Base-by-base conservation (phyloP, 2,888 invertebrate genomes). In the Catocala sponsa region DNA sequence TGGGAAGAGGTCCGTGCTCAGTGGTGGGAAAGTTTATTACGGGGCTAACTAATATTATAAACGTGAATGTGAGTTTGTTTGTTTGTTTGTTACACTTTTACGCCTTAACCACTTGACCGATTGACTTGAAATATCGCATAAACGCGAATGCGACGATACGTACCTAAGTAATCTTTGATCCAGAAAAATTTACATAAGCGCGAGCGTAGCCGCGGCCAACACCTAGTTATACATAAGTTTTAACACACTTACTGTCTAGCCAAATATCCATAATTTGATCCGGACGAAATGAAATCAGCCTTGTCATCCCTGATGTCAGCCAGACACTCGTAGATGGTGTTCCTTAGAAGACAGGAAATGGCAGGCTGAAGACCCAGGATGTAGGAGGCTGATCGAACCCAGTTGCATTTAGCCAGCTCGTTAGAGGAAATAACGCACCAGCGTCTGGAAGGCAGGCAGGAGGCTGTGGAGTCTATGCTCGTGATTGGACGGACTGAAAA, bases 221-320 rank as follows among this genome's bases (percentile, higher is more conserved):
- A 4, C 50, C 15, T 52, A 7, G 15, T 32, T 7, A 15, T 38
- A 13, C 15, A 25, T 4, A 38, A 2, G 38, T 25, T 25, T 25
- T 2, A 12, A n/a, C 0, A 43, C 6, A 93, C 95, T 94, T 80
- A 96, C 96, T 92, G 91, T 82, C 96, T 94, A 0, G 96, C 96
- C 25, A 96, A 76, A 70, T 95, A 96, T 61, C 96, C 96, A 63
- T 95, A 96, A 78, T 96, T 96, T 0, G 96, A 95, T 13, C 96
- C 95, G 4, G 95, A 91, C 0, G 95, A 94, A 10, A 96, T 94
- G 67, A 97, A 93, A 73, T 97, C 96, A 0, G 95, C 94, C 5
- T 87, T 79, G 2, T 88, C 82, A 2, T 92, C 89, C 25, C 84
- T 86, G 9, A 96, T 95, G 59, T 94, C 94, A 0, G 84, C 82